Base-by-base conservation (phyloP, 2,888 invertebrate species). In the Erannis defoliaria region DNA sequence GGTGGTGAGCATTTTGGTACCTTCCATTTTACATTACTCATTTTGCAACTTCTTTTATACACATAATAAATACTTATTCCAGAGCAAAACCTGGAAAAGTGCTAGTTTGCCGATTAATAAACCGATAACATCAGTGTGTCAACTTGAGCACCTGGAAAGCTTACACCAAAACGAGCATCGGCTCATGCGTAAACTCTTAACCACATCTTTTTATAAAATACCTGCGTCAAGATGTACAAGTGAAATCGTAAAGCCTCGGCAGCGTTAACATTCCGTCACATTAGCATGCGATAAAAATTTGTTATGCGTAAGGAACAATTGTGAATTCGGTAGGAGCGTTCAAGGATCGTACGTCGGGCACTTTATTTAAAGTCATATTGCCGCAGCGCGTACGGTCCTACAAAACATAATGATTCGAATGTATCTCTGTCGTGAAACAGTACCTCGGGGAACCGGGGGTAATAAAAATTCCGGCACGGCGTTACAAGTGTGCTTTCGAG, bases 381-480 rank as follows among this genome's bases (percentile, higher is more conserved):
- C 66, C 65, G 76, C 72, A 78, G 74, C 74, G 72, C 70, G 73
- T 75, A 76, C 70, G 75, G 77, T 77, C 79, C 74, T 79, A 77
- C 74, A 78, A 76, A 85, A 85, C 79, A 84, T 88, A 87, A 87
- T 86, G 86, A 88, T 85, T 78, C 79, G 78, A 82, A 86, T 85
- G 83, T 88, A 84, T 88, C 87, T 84, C 81, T 84, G 89, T 88
- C 86, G 76, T 77, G 77, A 80, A 85, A 89, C 82, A 76, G 86
- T 82, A 81, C 88, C 88, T 81, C 68, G 66, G 90, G 88, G 89
- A 86, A 80, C 80, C 77, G 75, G 76, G 75, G 72, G 84, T 86
- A 86, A 90, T 90, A 91, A 90, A 90, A 91, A 89, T 88, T 89
- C 85, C 85, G 81, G 78, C 76, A 77, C 82, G 81, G 80, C 82